A percentile compares a stretch with the other conserved stretches of the same genome.
Evolutionary conservation across 2,797 vertebrate species (phyloP).

Genomic region (Sylvia borin): DNA sequence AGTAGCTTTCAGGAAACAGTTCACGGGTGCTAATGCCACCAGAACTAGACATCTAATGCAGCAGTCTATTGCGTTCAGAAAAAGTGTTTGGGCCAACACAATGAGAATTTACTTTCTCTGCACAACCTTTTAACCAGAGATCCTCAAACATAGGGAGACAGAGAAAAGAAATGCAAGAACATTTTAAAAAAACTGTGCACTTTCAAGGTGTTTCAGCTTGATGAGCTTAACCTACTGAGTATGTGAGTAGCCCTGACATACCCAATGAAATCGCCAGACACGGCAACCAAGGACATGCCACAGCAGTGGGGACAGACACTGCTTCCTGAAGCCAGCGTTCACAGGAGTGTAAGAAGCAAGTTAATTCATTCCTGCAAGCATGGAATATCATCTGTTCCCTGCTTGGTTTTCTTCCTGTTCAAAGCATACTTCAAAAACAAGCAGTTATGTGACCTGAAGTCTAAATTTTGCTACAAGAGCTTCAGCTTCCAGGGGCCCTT

Average conservation of each 20-base stretch:
- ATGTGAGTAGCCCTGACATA: no score
- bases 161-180: background rate
- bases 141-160: background rate
- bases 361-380: background rate
- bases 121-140: background rate
- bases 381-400: background rate
- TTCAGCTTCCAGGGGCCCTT: background rate
- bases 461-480: background rate
- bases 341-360: background rate
- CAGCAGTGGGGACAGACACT: background rate
- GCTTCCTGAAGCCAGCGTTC: background rate
- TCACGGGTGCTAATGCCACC: background rate
- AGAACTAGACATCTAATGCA: background rate
- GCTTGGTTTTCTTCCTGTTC: background rate
- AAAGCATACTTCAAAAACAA: background rate
- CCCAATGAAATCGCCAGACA: no score
- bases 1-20: background rate
- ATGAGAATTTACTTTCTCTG: background rate
- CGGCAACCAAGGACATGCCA: background rate
- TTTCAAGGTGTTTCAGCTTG: background rate
- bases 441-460: background rate
- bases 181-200: background rate
- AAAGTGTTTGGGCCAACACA: background rate
- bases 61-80: background rate
- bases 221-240: background rate